phyloP scores from a whole-genome alignment of 1,140 invertebrate genomes.

The Ctenoplectra terminalis region DNA sequence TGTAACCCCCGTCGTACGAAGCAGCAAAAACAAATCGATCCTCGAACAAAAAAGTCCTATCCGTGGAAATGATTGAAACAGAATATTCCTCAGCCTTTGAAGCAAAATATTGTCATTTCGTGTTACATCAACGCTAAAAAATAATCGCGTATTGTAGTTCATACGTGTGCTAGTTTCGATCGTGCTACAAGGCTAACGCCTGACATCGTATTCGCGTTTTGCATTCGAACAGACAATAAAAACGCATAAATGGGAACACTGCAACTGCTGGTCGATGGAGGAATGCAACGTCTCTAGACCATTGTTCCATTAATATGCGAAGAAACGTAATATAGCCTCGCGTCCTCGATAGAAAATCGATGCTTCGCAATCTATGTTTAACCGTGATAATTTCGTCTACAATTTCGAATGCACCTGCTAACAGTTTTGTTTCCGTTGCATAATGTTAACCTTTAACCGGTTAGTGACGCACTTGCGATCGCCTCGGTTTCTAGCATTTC shows the following conservation, averaged over 20 bases:
- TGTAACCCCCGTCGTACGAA: slow-evolving; percentile 28
- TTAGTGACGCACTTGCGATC: background rate
- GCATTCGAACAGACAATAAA: background rate
- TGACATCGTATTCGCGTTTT: background rate
- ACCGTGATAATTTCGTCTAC: slow-evolving; percentile 30
- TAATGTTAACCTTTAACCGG: slow-evolving; percentile 23
- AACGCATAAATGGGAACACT: background rate
- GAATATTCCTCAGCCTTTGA: background rate
- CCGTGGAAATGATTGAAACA: background rate
- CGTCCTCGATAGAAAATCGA: slow-evolving; percentile 50
- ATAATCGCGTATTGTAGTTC: slow-evolving; percentile 16
- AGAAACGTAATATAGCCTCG: slow-evolving; percentile 23
- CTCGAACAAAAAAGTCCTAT: slow-evolving; percentile 22
- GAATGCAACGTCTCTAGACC: background rate
- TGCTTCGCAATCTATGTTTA: slow-evolving; percentile 43
- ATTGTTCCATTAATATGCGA: slow-evolving; percentile 20
- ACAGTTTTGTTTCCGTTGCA: slow-evolving; percentile 23
- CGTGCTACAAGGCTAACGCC: slow-evolving; percentile 27
- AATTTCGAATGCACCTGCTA: slow-evolving; percentile 32
- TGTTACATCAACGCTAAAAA: slow-evolving; percentile 31
- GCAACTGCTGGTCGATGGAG: background rate
- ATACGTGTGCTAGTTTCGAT: slow-evolving; percentile 24
- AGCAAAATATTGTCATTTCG: slow-evolving; percentile 2
- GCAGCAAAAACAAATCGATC: slow-evolving; percentile 48
- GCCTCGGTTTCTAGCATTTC: background rate